Evolutionary conservation across 2,797 vertebrate species (phyloP).

Genomic region (Nasua narica): DNA sequence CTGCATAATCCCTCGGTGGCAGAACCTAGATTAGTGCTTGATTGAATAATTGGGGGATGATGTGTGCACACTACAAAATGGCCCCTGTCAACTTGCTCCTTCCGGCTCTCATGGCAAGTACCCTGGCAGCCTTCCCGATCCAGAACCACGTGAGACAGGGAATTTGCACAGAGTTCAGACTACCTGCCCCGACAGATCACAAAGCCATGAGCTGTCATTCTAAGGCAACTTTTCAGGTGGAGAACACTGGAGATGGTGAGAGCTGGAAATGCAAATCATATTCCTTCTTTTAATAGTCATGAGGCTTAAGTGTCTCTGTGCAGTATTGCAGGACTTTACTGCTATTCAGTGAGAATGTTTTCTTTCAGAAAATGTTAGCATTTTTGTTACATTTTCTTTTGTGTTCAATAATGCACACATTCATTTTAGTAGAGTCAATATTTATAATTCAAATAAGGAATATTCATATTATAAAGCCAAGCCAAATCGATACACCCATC

Average conservation of each 20-base stretch:
- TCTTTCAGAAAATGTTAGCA: background rate
- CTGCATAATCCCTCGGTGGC: background rate
- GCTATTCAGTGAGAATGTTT: background rate
- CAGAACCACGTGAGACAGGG: background rate
- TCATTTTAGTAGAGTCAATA: background rate
- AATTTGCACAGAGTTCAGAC: background rate
- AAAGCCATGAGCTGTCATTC: background rate
- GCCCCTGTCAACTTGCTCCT: background rate
- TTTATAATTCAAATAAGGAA: background rate
- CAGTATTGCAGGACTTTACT: background rate
- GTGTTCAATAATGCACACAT: background rate
- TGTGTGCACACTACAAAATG: background rate
- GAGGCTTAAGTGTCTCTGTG: background rate
- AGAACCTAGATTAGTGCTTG: background rate
- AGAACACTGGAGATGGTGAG: background rate
- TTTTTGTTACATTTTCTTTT: background rate
- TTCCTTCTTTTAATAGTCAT: background rate
- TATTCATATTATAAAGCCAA: background rate
- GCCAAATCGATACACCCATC: no score
- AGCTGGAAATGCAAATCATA: background rate
- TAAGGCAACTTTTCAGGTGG: background rate
- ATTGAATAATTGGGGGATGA: background rate
- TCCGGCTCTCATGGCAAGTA: background rate
- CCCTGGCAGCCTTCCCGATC: rapidly evolving
- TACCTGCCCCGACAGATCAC: no score